A percentile compares a stretch with the other conserved stretches of the same genome.
These are phyloP conservation scores for Strigamia crassipes DNA, from an alignment of 2,888 invertebrate species.

Conservation along the genomic window DNA sequence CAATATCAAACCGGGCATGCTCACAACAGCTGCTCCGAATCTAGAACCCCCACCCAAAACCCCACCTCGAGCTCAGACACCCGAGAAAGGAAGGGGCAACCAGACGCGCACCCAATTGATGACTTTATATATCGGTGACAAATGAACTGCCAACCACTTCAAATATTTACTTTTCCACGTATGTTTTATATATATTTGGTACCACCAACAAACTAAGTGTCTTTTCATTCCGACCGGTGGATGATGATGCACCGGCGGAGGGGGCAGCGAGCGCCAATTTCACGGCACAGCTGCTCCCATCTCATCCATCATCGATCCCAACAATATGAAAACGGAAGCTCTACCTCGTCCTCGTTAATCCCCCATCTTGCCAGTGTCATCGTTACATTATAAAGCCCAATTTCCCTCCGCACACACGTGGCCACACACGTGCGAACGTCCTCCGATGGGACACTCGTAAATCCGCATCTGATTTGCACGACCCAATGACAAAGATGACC, in stretches of 20 bases:
- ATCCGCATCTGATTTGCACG: not conserved
- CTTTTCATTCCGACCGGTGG: not conserved
- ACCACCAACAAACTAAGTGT: not conserved
- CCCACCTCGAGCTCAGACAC: no score
- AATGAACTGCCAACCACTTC: not conserved
- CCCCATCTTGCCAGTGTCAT: constrained; percentile 19
- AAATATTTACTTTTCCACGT: not conserved
- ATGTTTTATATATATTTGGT: not conserved
- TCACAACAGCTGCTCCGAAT: constrained; percentile 17
- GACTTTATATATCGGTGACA: constrained; percentile 25
- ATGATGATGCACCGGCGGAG: not conserved
- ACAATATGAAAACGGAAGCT: constrained; percentile 20
- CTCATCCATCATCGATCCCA: not conserved
- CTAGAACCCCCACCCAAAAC: no score
- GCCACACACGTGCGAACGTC: not conserved
- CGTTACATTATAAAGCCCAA: constrained; percentile 2
- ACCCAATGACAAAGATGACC: not conserved
- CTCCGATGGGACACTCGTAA: not conserved
- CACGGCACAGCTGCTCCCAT: constrained; percentile 9
- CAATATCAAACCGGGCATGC: not conserved
- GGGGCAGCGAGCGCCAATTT: not conserved
- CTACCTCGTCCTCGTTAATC: constrained; percentile 20
- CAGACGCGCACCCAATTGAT: not conserved
- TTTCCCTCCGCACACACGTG: not conserved
- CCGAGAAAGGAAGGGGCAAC: no score